Conservation (phyloP, 2,888 invertebrate species). For the Tinea pellionella region DNA sequence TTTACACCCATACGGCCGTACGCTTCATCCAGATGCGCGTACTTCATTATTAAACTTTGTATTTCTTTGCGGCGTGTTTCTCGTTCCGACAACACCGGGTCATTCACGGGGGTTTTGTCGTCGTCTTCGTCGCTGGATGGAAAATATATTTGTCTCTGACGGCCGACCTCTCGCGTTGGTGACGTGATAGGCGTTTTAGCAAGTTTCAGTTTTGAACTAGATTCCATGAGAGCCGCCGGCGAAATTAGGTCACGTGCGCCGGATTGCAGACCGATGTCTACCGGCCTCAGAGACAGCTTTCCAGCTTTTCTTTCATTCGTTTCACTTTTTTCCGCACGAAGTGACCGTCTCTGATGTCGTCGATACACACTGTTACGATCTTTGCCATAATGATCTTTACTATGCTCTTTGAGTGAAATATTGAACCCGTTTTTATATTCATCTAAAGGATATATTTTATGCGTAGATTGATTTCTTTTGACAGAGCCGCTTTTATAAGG, state of each 20-base stretch:
- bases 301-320: constrained; percentile 58
- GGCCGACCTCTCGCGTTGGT: constrained; percentile 42
- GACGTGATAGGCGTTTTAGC: constrained; percentile 51
- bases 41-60: constrained; percentile 84
- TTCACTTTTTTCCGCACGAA: constrained; percentile 74
- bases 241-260: constrained; percentile 66
- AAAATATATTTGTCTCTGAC: constrained; percentile 60
- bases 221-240: constrained; percentile 52
- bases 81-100: constrained; percentile 74
- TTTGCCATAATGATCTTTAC: constrained; percentile 40
- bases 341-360: constrained; percentile 66
- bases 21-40: constrained; percentile 81
- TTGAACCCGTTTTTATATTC: constrained; percentile 53
- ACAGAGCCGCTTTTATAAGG: constrained; percentile 68
- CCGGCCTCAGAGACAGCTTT: constrained; percentile 63
- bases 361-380: constrained; percentile 63
- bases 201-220: constrained; percentile 29
- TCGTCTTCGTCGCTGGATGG: constrained; percentile 60
- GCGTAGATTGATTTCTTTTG: constrained; percentile 43
- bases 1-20: constrained; percentile 66
- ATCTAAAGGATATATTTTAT: constrained; percentile 34
- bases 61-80: constrained; percentile 87
- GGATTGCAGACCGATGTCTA: constrained; percentile 61
- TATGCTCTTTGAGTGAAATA: constrained; percentile 34
- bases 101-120: constrained; percentile 64